Conservation (phyloP, 1,140 invertebrate genomes). For the Pseudomyrmex gracilis region DNA sequence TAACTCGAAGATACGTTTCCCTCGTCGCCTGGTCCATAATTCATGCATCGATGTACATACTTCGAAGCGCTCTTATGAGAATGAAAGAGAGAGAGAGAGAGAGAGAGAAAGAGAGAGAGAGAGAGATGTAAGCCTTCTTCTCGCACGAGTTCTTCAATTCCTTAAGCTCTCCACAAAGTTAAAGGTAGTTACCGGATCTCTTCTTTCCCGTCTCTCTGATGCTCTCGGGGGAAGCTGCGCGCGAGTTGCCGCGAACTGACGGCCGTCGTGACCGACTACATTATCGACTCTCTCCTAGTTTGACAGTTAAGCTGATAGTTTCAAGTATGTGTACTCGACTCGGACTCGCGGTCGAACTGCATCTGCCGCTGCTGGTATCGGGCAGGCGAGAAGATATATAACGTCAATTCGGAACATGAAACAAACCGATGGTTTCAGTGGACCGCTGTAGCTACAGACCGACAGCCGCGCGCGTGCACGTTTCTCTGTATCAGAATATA, state of each 20-base stretch:
- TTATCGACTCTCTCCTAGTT: constrained; percentile 43
- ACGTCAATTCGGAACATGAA: constrained; percentile 52
- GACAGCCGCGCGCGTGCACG: constrained; percentile 35
- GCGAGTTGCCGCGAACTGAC: background rate
- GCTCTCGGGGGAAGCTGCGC: background rate
- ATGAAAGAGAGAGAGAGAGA: background rate
- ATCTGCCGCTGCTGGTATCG: constrained; percentile 22
- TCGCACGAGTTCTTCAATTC: constrained; percentile 49
- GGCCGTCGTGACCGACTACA: constrained; percentile 46
- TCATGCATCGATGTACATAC: constrained; percentile 49
- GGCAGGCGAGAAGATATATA: constrained; percentile 25
- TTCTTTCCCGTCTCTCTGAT: constrained; percentile 19
- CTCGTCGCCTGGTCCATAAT: constrained; percentile 53
- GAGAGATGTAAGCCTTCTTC: constrained; percentile 9
- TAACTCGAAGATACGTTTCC: constrained; percentile 57
- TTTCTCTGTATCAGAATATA: constrained; percentile 52
- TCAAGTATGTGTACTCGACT: constrained; percentile 52
- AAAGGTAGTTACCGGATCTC: constrained; percentile 30
- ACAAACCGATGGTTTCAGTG: constrained; percentile 54
- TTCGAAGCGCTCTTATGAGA: constrained; percentile 47
- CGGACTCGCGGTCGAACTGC: constrained; percentile 47
- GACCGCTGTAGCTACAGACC: constrained; percentile 20
- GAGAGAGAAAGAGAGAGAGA: too few relatives aligned
- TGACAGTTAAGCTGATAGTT: constrained; percentile 62
- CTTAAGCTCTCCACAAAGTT: constrained; percentile 50